A percentile compares a stretch with the other conserved stretches of the same genome.
Conservation (phyloP, 2,888 invertebrate species). For the Spilosoma lubricipeda region DNA sequence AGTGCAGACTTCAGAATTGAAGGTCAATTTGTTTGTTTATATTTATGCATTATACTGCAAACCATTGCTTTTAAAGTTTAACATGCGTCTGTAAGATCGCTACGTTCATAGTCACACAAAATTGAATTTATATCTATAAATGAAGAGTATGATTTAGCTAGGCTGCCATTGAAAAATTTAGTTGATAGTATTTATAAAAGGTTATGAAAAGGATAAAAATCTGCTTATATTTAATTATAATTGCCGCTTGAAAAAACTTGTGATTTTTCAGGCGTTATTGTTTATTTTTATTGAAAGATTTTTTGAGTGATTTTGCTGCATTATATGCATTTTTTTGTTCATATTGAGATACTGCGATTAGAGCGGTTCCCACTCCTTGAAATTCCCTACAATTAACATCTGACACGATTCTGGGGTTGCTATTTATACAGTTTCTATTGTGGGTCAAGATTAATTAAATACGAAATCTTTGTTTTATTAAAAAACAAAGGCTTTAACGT, state of each 20-base stretch:
- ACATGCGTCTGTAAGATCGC: no score
- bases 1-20: no score
- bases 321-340: neutral
- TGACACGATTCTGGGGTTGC: neutral
- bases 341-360: neutral
- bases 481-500: neutral
- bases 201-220: neutral
- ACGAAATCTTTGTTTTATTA: neutral
- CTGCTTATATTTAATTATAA: neutral
- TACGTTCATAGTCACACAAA: no score
- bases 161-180: no score
- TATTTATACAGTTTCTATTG: neutral
- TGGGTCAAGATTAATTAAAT: neutral
- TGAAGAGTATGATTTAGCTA: no score
- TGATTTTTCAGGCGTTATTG: neutral
- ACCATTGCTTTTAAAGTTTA: neutral
- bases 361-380: neutral
- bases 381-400: neutral
- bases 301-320: neutral
- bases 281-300: neutral
- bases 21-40: neutral
- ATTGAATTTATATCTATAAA: no score
- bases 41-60: no score
- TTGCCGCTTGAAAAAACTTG: neutral
- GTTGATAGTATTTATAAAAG: no score